These are phyloP conservation scores for Chionodraco myersi DNA, from an alignment of 2,113 vertebrate species.

Conservation along the genomic window DNA sequence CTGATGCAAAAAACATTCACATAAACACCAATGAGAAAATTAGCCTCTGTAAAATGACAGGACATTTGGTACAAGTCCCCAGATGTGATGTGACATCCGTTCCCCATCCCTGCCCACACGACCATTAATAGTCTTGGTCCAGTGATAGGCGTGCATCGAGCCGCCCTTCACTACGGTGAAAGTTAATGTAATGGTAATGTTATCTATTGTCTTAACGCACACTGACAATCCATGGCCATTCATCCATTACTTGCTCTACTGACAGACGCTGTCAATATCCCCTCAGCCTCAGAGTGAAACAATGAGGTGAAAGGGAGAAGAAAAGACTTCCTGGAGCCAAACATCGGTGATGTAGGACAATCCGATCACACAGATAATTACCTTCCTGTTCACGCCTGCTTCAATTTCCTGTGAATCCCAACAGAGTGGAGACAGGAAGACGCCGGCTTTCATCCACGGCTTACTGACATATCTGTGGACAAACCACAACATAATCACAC, in stretches of 20 bases:
- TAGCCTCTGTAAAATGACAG: too few species aligned
- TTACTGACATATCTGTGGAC: background rate
- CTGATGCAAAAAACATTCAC: too few species aligned
- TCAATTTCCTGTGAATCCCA: slow-evolving; percentile 30
- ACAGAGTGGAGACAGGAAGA: background rate
- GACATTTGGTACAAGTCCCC: too few species aligned
- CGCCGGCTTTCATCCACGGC: background rate
- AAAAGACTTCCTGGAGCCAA: slow-evolving; percentile 28
- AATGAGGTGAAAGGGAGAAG: slow-evolving; percentile 12
- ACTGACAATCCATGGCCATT: slow-evolving; percentile 57
- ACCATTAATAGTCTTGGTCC: slow-evolving; percentile 36
- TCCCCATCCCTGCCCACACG: slow-evolving; percentile 9
- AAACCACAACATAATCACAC: background rate
- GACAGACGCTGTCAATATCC: slow-evolving; percentile 58
- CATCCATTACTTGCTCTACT: slow-evolving; percentile 56
- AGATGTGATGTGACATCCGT: background rate
- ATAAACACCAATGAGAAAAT: too few species aligned
- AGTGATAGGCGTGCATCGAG: slow-evolving; percentile 38
- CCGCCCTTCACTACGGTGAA: slow-evolving; percentile 52
- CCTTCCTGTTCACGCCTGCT: slow-evolving; percentile 14
- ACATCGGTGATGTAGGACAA: slow-evolving; percentile 29
- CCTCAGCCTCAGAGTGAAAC: slow-evolving; percentile 50
- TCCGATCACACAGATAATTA: slow-evolving; percentile 46
- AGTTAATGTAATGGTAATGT: slow-evolving; percentile 58
- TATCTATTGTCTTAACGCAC: slow-evolving; percentile 61